Conservation (phyloP, 2,888 invertebrate species). For the Caenorhabditis afra region DNA sequence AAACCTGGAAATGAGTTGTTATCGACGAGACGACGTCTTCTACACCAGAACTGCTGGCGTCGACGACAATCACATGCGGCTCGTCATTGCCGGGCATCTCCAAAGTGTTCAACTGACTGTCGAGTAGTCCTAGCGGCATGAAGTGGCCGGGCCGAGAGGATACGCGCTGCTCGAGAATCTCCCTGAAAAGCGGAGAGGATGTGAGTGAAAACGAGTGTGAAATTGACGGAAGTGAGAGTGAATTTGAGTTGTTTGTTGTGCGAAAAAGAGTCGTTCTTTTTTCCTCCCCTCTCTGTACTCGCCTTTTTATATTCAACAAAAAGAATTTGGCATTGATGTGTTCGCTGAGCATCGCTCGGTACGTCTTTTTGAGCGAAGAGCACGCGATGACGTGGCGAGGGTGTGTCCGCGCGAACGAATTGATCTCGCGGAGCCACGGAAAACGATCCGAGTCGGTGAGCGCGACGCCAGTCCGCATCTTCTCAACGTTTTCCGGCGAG, state of each 20-base stretch:
- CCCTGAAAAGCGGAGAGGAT: constrained; percentile 28
- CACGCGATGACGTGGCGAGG: constrained; percentile 41
- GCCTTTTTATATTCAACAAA: constrained; percentile 41
- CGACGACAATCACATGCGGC: constrained; percentile 31
- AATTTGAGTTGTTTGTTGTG: constrained; percentile 51
- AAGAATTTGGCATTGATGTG: constrained; percentile 22
- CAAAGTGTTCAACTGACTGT: constrained; percentile 47
- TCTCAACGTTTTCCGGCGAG: constrained; percentile 31
- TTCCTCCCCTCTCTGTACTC: constrained; percentile 18
- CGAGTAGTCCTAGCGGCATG: constrained; percentile 41
- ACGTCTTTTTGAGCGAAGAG: constrained; percentile 48
- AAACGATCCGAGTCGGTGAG: constrained; percentile 46
- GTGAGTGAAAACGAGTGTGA: constrained; percentile 40
- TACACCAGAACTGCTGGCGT: constrained; percentile 4
- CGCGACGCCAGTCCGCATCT: constrained; percentile 43
- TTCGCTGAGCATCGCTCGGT: constrained; percentile 38
- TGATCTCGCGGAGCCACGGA: constrained; percentile 50
- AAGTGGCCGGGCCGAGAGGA: constrained; percentile 42
- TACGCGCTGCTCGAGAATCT: constrained; percentile 44
- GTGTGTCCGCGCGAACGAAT: constrained; percentile 19
- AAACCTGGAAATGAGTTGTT: background rate
- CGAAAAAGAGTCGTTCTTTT: constrained; percentile 14
- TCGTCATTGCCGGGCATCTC: constrained; percentile 40
- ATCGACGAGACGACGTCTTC: constrained; percentile 11
- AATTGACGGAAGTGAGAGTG: constrained; percentile 33